Evolutionary conservation across 1,140 invertebrate genomes (phyloP), one percentile per base, ranked within the genome.

Genomic region (Nephila pilipes): DNA sequence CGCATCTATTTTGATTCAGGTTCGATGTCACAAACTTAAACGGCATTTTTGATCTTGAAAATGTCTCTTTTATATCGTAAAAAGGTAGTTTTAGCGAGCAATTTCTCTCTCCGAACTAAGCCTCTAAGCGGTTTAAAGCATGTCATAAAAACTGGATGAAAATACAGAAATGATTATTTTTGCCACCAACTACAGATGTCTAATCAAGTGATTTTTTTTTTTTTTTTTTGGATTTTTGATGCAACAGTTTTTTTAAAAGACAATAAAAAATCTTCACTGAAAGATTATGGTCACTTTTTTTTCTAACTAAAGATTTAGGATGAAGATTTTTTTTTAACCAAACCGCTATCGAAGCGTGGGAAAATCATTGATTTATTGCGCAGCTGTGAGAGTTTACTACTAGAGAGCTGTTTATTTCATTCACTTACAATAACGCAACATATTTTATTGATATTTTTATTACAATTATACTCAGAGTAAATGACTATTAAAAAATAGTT

Each of bases 1-100:
- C 80, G 16, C 46, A 81, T 81, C 46, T 81, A 81, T 81, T 81
- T 81, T 81, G 80, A 81, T 81, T 81, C 80, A 54, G 25, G 80
- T 81, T 54, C 22, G 80, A 54, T 81, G 54, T 81, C 38, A 55
- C 20, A 55, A 55, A 54, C 80, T 81, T 55, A 81, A 81, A 81
- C 25, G 46, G 80, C 38, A 55, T 81, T 81, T 81, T 54, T 81
- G 36, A 81, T 81, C 38, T 81, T 25, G 80, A 81, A 16, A 81
- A 81, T 46, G 80, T 29, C 80, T 81, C 80, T 55, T 46, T 81
- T 81, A 46, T 46, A 55, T 55, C 80, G 38, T n/a, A 29, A 81
- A 55, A 38, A 14, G n/a, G 12, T 36, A 54, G 46, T 20, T 81
- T 46, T 81, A 12, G 38, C 20, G 80, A 54, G 38, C 80, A 54